Conservation (phyloP, 2,113 vertebrate species). For the Dicentrarchus labrax region DNA sequence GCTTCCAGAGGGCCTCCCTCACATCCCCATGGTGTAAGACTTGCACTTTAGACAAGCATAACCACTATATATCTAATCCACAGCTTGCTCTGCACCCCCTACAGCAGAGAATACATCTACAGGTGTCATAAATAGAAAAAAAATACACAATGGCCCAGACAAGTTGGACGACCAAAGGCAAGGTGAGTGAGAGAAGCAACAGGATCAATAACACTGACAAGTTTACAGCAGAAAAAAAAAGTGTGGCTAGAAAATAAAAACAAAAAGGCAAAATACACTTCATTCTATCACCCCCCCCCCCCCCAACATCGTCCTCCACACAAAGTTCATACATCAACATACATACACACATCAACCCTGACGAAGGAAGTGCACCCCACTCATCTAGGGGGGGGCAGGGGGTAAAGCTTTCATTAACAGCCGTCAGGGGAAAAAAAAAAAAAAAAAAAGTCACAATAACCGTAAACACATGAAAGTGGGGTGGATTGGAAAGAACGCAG, state of each 20-base stretch:
- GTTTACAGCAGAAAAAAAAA: slow-evolving; percentile 68
- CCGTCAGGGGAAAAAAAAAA: slow-evolving; percentile 4
- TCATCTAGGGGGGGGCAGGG: not conserved
- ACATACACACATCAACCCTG: slow-evolving; percentile 6
- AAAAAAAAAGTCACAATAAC: slow-evolving; percentile 44
- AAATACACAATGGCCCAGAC: slow-evolving; percentile 41
- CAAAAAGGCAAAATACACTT: slow-evolving; percentile 42
- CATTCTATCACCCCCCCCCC: not conserved
- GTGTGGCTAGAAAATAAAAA: slow-evolving; percentile 6
- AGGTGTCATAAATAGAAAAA: slow-evolving; percentile 17
- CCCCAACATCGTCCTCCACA: slow-evolving; percentile 24
- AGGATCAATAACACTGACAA: slow-evolving; percentile 50
- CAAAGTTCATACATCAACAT: not conserved
- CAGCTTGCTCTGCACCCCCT: slow-evolving; percentile 19
- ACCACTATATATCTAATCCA: slow-evolving; percentile 41
- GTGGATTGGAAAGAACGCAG: not conserved
- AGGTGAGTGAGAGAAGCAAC: slow-evolving; percentile 16
- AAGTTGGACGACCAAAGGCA: slow-evolving; percentile 11
- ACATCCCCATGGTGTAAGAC: slow-evolving; percentile 67
- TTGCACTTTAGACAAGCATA: slow-evolving; percentile 43
- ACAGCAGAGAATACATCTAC: slow-evolving; percentile 40
- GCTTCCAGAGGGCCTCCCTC: slow-evolving; percentile 35
- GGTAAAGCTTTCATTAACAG: slow-evolving; percentile 16
- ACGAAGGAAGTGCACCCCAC: not conserved
- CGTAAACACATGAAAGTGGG: slow-evolving; percentile 31